Base-by-base conservation (phyloP, 2,888 invertebrate genomes). In the Diaphora mendica region DNA sequence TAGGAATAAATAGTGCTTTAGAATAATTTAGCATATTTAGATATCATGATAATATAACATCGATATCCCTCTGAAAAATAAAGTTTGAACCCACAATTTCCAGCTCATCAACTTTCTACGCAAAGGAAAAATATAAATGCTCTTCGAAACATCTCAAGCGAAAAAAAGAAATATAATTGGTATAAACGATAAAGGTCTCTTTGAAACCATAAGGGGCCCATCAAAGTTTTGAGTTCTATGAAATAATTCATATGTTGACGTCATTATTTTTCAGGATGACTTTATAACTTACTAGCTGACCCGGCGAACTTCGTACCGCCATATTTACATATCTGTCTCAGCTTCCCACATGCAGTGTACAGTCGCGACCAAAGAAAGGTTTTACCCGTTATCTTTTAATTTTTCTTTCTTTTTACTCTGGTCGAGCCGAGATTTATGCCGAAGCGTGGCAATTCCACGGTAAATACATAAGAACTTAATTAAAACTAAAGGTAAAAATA, bases 141-240 rank as follows among this genome's bases (percentile, higher is more conserved):
- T 15, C 66, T 67, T 67, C 44, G 30, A 51, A 48, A 68, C 35
- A 15, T 59, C 35, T 55, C 44, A 59, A 44, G 69, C 70, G 64
- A 26, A 73, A 75, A 71, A 81, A 71, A 48, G 3, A 3, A 26
- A n/a, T 68, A 73, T 78, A 82, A 80, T 82, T 79, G 77, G 73
- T 80, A 79, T 77, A 81, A 85, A 84, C 68, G 78, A 80, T 80
- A 71, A 75, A 69, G 76, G 71, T 73, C 65, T 75, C 74, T 72
- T 74, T 74, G 79, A 76, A 77, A 70, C 78, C 74, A 78, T 82
- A 73, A 84, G 79, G 75, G 75, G 68, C 4, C 3, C 44, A 17
- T 20, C 17, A 2, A 5, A 76, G 66, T 82, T 83, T 81, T 78
- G 75, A 68, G 79, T 74, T 77, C 76, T 74, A 79, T 79, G 77